Base-by-base conservation (phyloP, 2,113 vertebrate genomes). In the Mustelus asterias region DNA sequence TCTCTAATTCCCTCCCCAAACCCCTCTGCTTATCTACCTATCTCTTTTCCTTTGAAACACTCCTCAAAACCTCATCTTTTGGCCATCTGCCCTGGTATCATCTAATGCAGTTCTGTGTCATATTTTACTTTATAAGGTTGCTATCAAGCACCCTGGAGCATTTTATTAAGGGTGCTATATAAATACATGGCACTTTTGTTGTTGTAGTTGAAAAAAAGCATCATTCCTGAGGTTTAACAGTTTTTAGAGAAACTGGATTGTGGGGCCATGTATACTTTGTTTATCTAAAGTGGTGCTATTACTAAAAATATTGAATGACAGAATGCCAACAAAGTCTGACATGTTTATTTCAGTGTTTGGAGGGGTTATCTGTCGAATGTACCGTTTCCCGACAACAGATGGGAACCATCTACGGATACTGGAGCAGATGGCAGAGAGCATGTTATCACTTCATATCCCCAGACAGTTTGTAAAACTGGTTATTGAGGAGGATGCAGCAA, bases 371-470 rank as follows among this genome's bases (percentile, higher is more conserved):
- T 99, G 98, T 95, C 98, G 99, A 96, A 99, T 99, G 98, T 99
- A 99, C 96, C 99, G 99, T 24, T 98, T 99, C 96, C 99, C 99
- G 65, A 99, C 99, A 72, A 99, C 98, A 0, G 99, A 99, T 0
- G 99, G 98, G 96, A 99, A 98, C 97, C 99, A 99, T 96, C 97
- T 99, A 67, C 98, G 99, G 63, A 99, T 99, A 96, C 97, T 99
- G 97, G 99, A 99, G 97, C 99, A 99, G 97, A 99, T 99, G 99
- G 99, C 99, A 0, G 99, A 99, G 97, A 99, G 99, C 0, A 76
- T 98, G 96, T 98, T 99, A 37, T 99, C 99, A 0, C 96, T 99
- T 72, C 98, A 99, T 83, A 97, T 99, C 96, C 99, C 99, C 80
- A 97, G 99, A 83, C 99, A 99, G 97, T 99, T 99, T 11, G 98